phyloP scores from a whole-genome alignment of 2,888 invertebrate genomes.

The Trichogramma evanescens region DNA sequence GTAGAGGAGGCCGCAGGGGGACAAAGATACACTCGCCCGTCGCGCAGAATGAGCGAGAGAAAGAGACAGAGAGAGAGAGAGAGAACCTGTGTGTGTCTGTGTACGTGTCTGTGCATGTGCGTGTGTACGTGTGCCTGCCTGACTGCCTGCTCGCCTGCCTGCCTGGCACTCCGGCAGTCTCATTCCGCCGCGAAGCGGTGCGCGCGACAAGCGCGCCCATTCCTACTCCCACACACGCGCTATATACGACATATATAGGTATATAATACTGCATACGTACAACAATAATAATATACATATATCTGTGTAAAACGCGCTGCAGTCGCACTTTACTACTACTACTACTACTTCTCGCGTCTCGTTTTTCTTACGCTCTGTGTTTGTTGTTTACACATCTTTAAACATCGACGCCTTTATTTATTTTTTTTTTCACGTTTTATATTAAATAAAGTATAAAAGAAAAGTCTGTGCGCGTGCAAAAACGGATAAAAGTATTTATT shows the following conservation, averaged over 20 bases:
- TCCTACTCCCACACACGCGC: conserved; percentile 32
- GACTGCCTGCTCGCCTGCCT: background rate
- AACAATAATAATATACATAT: too few species aligned
- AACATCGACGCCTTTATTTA: too few species aligned
- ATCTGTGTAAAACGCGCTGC: background rate
- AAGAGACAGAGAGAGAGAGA: background rate
- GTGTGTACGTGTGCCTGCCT: background rate
- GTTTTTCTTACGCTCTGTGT: too few species aligned
- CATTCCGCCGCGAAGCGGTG: conserved; percentile 43
- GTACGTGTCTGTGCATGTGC: conserved; percentile 2
- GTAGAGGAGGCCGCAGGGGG: background rate
- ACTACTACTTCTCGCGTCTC: too few species aligned
- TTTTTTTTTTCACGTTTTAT: too few species aligned
- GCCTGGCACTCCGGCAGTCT: conserved; percentile 17
- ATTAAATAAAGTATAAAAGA: too few species aligned
- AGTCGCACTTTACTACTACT: background rate
- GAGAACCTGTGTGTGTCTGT: background rate
- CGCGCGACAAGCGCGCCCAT: conserved; percentile 37
- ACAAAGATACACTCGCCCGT: background rate
- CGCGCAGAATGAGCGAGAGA: background rate
- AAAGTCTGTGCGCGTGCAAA: too few species aligned
- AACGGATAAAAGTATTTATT: too few species aligned
- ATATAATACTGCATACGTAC: too few species aligned
- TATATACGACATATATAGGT: background rate
- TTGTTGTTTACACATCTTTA: too few species aligned